Conservation (phyloP, 2,797 vertebrate species). For the Gambelia wislizenii region DNA sequence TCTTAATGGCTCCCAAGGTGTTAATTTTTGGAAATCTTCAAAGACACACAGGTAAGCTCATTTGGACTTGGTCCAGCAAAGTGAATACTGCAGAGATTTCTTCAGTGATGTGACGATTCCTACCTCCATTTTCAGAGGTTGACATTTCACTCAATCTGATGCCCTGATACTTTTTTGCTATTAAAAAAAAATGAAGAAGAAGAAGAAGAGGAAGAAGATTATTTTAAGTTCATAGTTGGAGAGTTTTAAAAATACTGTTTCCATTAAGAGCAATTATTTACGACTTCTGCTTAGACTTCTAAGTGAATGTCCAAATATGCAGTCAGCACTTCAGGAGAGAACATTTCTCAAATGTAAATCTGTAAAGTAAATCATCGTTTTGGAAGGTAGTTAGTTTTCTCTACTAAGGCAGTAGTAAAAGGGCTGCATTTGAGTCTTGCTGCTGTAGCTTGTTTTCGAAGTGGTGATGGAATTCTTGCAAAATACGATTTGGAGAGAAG, state of each 20-base stretch:
- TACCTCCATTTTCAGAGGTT: background rate
- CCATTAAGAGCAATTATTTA: slow-evolving; percentile 52
- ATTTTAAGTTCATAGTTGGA: slow-evolving; percentile 39
- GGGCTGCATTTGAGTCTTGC: slow-evolving; percentile 2
- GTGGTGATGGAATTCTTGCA: background rate
- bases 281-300: slow-evolving; percentile 28
- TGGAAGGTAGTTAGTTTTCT: slow-evolving; percentile 27
- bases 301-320: slow-evolving; percentile 36
- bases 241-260: slow-evolving; percentile 23
- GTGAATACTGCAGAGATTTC: background rate
- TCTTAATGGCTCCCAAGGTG: background rate
- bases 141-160: background rate
- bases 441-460: slow-evolving; percentile 29
- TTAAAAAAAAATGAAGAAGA: background rate
- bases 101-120: slow-evolving; percentile 15
- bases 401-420: background rate
- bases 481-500: background rate
- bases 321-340: slow-evolving; percentile 31
- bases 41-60: background rate
- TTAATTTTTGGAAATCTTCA: background rate
- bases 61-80: background rate
- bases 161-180: background rate
- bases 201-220: background rate
- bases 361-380: slow-evolving; percentile 41
- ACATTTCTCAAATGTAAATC: slow-evolving; percentile 32